Evolutionary conservation across 2,113 vertebrate species (phyloP).

Genomic region (Nesogale talazaci): DNA sequence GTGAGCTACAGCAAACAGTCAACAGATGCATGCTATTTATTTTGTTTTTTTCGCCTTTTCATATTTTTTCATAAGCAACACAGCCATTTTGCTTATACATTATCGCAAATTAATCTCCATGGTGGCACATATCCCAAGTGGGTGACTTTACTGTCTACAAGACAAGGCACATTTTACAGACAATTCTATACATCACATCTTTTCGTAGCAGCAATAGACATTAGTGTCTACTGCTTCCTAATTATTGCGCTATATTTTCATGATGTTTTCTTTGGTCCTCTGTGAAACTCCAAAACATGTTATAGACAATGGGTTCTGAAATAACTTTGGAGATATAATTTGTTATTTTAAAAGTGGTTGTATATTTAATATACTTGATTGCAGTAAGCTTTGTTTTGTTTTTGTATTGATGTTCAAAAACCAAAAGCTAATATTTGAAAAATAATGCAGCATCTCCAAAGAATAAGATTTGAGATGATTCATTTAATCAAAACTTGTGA

Average conservation of each 20-base stretch:
- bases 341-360: not conserved
- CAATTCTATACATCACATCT: not conserved
- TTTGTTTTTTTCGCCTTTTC: conserved; percentile 85
- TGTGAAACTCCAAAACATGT: not conserved
- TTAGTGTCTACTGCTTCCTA: not conserved
- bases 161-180: not conserved
- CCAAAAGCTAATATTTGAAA: not conserved
- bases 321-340: not conserved
- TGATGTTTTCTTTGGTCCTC: not conserved
- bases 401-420: conserved; percentile 31
- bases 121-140: conserved; percentile 23
- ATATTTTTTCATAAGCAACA: conserved; percentile 84
- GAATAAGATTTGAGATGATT: conserved; percentile 6
- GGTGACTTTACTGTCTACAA: not conserved
- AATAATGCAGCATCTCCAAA: not conserved
- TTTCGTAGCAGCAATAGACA: not conserved
- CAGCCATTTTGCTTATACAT: conserved; percentile 76
- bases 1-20: conserved; percentile 85
- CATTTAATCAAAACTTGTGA: not conserved
- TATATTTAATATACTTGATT: not conserved
- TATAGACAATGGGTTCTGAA: not conserved
- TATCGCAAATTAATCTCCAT: conserved; percentile 58
- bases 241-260: not conserved
- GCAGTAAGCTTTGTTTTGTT: not conserved
- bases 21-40: conserved; percentile 88